These are phyloP conservation scores for Brachionichthys hirsutus DNA, from an alignment of 2,113 vertebrate genomes.

Conservation along the genomic window DNA sequence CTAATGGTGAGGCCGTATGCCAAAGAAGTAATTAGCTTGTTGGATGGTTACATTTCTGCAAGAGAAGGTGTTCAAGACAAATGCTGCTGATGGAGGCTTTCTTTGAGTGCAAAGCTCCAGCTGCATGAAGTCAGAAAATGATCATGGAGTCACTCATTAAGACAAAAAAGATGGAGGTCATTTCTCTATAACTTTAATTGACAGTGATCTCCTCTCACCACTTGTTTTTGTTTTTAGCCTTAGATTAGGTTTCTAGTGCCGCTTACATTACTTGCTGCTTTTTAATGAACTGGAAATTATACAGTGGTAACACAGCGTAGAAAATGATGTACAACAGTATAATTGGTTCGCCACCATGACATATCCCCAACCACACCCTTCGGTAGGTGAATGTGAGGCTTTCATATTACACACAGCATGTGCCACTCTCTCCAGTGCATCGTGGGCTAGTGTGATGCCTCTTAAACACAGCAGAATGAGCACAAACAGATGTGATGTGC, in stretches of 20 bases:
- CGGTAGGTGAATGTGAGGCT: conserved; percentile 41
- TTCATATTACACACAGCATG: conserved; percentile 44
- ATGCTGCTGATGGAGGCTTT: conserved; percentile 44
- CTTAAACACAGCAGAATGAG: conserved; percentile 44
- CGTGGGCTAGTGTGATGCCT: conserved; percentile 42
- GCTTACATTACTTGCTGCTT: background rate
- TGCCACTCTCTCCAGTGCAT: conserved; percentile 49
- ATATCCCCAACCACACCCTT: conserved; percentile 40
- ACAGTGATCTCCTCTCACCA: conserved; percentile 14
- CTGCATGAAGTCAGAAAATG: conserved; percentile 32
- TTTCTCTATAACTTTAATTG: conserved; percentile 26
- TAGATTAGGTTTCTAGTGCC: conserved; percentile 2
- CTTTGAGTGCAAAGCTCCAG: conserved; percentile 39
- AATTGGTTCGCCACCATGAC: conserved; percentile 19
- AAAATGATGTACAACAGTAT: too few species aligned
- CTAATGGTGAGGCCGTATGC: conserved; percentile 55
- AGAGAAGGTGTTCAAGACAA: conserved; percentile 46
- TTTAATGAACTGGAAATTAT: background rate
- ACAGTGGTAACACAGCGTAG: background rate
- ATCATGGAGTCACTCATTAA: too few species aligned
- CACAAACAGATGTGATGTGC: conserved; percentile 58
- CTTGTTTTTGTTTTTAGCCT: background rate
- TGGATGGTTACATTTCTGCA: conserved; percentile 58
- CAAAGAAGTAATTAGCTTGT: conserved; percentile 66
- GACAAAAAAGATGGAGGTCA: conserved; percentile 28